phyloP scores from a whole-genome alignment of 2,797 vertebrate genomes.

The Eulemur albifrons region DNA sequence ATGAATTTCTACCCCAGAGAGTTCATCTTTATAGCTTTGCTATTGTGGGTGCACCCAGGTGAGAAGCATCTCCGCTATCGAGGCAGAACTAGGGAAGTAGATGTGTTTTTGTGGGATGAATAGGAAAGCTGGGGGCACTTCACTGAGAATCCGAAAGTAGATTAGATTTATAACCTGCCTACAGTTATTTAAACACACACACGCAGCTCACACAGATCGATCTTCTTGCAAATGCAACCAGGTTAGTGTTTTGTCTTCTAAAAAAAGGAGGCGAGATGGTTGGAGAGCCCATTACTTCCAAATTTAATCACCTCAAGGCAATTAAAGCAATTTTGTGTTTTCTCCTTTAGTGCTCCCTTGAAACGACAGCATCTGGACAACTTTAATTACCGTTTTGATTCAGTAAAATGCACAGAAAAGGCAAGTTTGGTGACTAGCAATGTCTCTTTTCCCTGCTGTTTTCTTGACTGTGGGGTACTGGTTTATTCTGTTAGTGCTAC shows the following conservation, averaged over 20 bases:
- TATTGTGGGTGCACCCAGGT: slow-evolving; percentile 35
- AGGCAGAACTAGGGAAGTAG: slow-evolving; percentile 63
- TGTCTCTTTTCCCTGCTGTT: not conserved
- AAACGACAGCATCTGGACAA: slow-evolving; percentile 76
- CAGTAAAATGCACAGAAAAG: slow-evolving; percentile 60
- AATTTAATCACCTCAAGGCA: slow-evolving; percentile 71
- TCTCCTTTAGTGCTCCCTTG: slow-evolving; percentile 72
- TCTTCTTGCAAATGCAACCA: slow-evolving; percentile 55
- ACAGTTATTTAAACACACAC: slow-evolving; percentile 69
- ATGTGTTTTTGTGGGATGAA: not conserved
- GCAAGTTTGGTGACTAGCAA: slow-evolving; percentile 33
- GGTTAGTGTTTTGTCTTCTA: slow-evolving; percentile 45
- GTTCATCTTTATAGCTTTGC: slow-evolving; percentile 59
- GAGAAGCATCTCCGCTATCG: slow-evolving; percentile 55
- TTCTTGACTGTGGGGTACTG: not conserved
- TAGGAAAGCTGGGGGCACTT: slow-evolving; percentile 41
- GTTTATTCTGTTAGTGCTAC: not conserved
- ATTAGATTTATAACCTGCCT: slow-evolving; percentile 73
- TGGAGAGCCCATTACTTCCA: slow-evolving; percentile 54
- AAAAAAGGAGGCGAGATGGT: slow-evolving; percentile 45
- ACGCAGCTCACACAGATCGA: slow-evolving; percentile 44
- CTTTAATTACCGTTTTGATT: slow-evolving; percentile 74
- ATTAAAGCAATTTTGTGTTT: slow-evolving; percentile 79
- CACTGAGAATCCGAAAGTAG: slow-evolving; percentile 55
- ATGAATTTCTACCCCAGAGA: slow-evolving; percentile 53